These are phyloP conservation scores for Papilio aristodemus DNA, from an alignment of 1,140 invertebrate genomes.

Conservation along the genomic window DNA sequence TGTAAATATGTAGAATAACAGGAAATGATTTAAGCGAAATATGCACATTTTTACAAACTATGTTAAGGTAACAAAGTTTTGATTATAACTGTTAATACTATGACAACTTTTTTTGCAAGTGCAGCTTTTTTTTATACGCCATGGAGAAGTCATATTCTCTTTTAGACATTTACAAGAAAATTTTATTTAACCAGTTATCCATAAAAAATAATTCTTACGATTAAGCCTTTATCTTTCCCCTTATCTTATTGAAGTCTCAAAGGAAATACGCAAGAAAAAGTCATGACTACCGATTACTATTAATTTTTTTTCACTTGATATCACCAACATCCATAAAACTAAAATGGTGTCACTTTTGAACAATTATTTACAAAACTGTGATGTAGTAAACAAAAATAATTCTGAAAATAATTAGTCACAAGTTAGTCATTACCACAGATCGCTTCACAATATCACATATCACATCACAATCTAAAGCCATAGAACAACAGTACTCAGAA, in stretches of 20 bases:
- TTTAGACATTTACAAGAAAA: background rate
- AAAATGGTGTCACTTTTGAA: slow-evolving; percentile 28
- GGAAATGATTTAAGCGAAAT: background rate
- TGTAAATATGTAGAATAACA: too few species aligned
- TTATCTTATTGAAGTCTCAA: slow-evolving; percentile 68
- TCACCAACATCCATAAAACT: slow-evolving; percentile 7
- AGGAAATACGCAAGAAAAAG: slow-evolving; percentile 55
- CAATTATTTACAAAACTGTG: slow-evolving; percentile 41
- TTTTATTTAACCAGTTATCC: slow-evolving; percentile 37
- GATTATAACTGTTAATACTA: background rate
- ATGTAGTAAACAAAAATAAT: slow-evolving; percentile 53
- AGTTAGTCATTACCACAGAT: slow-evolving; percentile 54
- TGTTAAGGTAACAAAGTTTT: slow-evolving; percentile 18
- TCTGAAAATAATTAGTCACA: slow-evolving; percentile 59
- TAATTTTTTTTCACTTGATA: slow-evolving; percentile 13
- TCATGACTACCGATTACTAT: slow-evolving; percentile 26
- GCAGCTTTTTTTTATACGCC: background rate
- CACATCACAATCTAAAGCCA: slow-evolving; percentile 14
- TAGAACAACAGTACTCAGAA: slow-evolving; percentile 10
- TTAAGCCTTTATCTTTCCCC: slow-evolving; percentile 71
- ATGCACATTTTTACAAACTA: background rate
- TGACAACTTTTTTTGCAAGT: slow-evolving; percentile 1
- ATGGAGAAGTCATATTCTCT: background rate
- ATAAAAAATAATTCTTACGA: slow-evolving; percentile 54
- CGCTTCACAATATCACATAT: slow-evolving; percentile 30